phyloP scores from a whole-genome alignment of 2,888 invertebrate species.

The Brenthis ino region DNA sequence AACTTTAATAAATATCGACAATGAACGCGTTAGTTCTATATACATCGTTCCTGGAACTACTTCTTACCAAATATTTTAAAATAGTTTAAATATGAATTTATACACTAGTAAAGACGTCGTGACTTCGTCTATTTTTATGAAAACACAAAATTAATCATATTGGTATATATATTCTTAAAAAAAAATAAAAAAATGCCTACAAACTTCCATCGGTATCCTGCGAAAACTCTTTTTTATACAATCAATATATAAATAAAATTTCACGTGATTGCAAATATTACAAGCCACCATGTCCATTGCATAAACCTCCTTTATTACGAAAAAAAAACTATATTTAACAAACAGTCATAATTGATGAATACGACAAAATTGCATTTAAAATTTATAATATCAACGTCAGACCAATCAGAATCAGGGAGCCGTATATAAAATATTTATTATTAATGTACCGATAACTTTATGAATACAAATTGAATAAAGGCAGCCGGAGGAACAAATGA shows the following conservation, averaged over 20 bases:
- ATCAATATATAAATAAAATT: no score
- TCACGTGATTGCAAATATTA: no score
- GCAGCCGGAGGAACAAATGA: constrained; percentile 24
- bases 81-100: no score
- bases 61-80: no score
- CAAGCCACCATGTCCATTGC: no score
- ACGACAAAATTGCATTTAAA: constrained; percentile 4
- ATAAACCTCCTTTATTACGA: not conserved
- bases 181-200: no score
- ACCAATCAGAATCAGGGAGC: not conserved
- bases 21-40: not conserved
- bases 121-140: no score
- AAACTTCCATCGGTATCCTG: no score
- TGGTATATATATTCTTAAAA: no score
- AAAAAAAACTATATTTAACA: not conserved
- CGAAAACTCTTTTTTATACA: no score
- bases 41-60: not conserved
- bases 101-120: no score
- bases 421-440: constrained; percentile 4
- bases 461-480: constrained; percentile 21
- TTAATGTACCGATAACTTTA: constrained; percentile 5
- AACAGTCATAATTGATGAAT: not conserved
- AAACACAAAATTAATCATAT: not conserved
- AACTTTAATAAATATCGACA: no score
- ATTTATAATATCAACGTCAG: not conserved